Percentiles rank a stretch among this genome's conserved stretches.
Conservation (phyloP, 2,113 vertebrate species). For the Pterocles orientalis region DNA sequence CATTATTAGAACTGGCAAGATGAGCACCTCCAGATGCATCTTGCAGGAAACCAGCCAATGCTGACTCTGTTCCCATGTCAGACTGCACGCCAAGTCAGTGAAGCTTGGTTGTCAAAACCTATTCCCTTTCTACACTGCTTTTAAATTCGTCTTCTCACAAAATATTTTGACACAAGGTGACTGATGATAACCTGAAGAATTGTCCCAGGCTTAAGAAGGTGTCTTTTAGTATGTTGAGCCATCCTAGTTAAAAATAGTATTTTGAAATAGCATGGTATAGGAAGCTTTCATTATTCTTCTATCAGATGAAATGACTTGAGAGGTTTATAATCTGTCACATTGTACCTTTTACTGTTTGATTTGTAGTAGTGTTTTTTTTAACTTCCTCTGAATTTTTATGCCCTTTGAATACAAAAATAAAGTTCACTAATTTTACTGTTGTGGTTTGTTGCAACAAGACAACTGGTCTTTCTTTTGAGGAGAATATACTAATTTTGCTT, state of each 20-base stretch:
- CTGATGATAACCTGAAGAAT: not conserved
- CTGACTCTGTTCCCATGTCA: slow-evolving; percentile 38
- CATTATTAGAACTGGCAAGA: slow-evolving; percentile 59
- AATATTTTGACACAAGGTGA: not conserved
- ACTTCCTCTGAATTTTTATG: not conserved
- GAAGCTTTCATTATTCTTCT: not conserved
- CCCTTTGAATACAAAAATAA: not conserved
- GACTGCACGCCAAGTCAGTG: slow-evolving; percentile 18
- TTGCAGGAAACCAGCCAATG: slow-evolving; percentile 54
- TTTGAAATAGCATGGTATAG: not conserved
- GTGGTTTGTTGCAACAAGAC: not conserved
- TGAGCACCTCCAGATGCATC: slow-evolving; percentile 63
- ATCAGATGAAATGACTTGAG: not conserved
- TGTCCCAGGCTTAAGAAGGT: not conserved
- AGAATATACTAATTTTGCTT: not conserved
- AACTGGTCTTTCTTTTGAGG: not conserved
- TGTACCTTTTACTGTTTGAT: not conserved
- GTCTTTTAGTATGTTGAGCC: not conserved
- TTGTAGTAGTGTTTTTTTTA: not conserved
- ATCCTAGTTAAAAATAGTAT: not conserved
- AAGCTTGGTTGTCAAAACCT: slow-evolving; percentile 38
- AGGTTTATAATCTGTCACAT: not conserved
- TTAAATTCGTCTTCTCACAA: not conserved
- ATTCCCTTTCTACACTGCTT: not conserved
- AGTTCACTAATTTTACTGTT: not conserved